phyloP scores from a whole-genome alignment of 2,888 invertebrate genomes.

The Chelonus formosanus region DNA sequence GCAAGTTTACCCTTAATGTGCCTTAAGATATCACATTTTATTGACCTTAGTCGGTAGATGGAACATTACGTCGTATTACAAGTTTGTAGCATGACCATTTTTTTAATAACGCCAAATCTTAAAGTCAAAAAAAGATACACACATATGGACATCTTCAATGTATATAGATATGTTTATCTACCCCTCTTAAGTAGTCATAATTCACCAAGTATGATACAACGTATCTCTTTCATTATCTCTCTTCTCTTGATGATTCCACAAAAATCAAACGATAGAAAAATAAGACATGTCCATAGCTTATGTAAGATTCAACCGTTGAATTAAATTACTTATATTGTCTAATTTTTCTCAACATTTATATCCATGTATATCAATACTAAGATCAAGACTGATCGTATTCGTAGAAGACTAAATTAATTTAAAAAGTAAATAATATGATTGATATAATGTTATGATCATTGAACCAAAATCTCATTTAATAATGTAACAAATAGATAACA shows the following conservation, averaged over 20 bases:
- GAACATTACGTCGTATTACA: slow-evolving; percentile 9
- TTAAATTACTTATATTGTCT: slow-evolving; percentile 5
- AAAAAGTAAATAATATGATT: background rate
- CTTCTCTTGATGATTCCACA: background rate
- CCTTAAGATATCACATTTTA: slow-evolving; percentile 16
- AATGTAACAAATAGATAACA: background rate
- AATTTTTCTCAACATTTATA: slow-evolving; percentile 1
- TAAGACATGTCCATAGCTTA: slow-evolving; percentile 7
- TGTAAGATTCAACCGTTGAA: slow-evolving; percentile 15
- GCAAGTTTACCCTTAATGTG: background rate
- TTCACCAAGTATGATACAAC: background rate
- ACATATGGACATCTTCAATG: background rate
- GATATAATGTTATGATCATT: background rate
- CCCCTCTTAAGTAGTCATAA: slow-evolving; percentile 5
- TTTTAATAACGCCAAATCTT: background rate
- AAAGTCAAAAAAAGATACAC: background rate
- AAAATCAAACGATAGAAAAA: slow-evolving; percentile 4
- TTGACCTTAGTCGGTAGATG: slow-evolving; percentile 25
- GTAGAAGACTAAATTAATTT: too few species aligned
- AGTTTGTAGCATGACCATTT: too few species aligned
- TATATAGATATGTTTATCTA: slow-evolving; percentile 21
- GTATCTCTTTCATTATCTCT: slow-evolving; percentile 13
- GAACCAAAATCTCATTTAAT: too few species aligned
- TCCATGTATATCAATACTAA: too few species aligned
- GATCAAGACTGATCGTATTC: too few species aligned